Evolutionary conservation across 2,797 vertebrate genomes (phyloP).

Genomic region (Galago senegalensis): DNA sequence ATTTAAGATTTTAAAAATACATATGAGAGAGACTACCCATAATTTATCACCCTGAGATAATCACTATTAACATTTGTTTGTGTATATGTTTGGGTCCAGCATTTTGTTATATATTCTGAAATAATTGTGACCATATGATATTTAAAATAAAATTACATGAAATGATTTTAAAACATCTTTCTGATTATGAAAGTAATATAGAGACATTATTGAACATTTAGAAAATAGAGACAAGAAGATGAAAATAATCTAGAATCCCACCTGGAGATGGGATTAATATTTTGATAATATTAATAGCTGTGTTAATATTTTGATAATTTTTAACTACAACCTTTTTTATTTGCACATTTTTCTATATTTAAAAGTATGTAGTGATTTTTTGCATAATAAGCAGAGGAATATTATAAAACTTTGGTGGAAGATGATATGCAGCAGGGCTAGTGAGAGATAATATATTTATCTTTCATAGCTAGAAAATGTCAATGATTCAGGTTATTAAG

Average conservation of each 20-base stretch:
- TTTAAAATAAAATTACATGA: background rate
- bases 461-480: constrained; percentile 22
- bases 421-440: background rate
- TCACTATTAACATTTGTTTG: background rate
- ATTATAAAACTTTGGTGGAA: background rate
- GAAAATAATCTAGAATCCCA: background rate
- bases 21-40: background rate
- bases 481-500: constrained; percentile 29
- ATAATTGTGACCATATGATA: background rate
- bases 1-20: background rate
- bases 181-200: background rate
- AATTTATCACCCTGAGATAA: background rate
- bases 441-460: background rate
- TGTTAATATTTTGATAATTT: background rate
- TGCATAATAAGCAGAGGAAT: background rate
- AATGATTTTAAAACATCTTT: background rate
- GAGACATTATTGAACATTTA: background rate
- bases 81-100: background rate
- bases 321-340: constrained; percentile 11
- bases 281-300: background rate
- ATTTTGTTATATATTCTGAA: constrained; percentile 34
- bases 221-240: constrained; percentile 29
- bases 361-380: background rate
- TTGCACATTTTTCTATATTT: background rate
- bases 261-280: background rate